phyloP scores from a whole-genome alignment of 1,140 invertebrate species.

The Zaprionus africanus region DNA sequence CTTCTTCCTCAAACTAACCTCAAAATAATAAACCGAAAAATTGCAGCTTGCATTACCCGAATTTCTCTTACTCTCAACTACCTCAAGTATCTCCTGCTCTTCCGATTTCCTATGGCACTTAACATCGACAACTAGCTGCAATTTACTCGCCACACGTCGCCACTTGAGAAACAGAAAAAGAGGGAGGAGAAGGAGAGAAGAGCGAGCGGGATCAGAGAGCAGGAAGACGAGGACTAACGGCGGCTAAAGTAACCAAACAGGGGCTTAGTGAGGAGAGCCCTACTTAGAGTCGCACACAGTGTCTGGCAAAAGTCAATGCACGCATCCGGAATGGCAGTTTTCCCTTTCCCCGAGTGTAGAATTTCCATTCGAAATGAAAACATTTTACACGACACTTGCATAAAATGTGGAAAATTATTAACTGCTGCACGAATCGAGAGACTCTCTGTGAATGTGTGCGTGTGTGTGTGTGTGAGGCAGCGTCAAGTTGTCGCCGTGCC shows the following conservation, averaged over 20 bases:
- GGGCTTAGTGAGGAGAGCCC: constrained; percentile 65
- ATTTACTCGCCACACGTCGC: constrained; percentile 20
- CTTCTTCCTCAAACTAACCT: not conserved
- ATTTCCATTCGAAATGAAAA: constrained; percentile 63
- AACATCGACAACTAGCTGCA: not conserved
- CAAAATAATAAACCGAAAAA: not conserved
- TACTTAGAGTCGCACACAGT: constrained; percentile 58
- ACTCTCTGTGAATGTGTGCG: constrained; percentile 39
- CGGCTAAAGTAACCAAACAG: constrained; percentile 62
- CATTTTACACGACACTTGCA: constrained; percentile 68
- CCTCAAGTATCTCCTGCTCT: not conserved
- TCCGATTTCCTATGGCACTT: constrained; percentile 1
- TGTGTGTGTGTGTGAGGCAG: constrained; percentile 29
- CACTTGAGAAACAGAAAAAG: constrained; percentile 20
- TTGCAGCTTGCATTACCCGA: not conserved
- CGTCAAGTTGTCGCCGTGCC: constrained; percentile 47
- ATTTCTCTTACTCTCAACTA: not conserved
- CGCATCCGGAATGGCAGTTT: constrained; percentile 30
- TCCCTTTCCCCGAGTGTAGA: constrained; percentile 48
- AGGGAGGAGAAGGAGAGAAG: constrained; percentile 2
- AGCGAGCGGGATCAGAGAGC: not conserved
- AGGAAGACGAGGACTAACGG: constrained; percentile 38
- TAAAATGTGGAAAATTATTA: constrained; percentile 82
- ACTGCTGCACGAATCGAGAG: constrained; percentile 56
- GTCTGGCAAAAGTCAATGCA: constrained; percentile 75